Evolutionary conservation across 2,888 invertebrate genomes (phyloP).

Genomic region (Phortica magna): DNA sequence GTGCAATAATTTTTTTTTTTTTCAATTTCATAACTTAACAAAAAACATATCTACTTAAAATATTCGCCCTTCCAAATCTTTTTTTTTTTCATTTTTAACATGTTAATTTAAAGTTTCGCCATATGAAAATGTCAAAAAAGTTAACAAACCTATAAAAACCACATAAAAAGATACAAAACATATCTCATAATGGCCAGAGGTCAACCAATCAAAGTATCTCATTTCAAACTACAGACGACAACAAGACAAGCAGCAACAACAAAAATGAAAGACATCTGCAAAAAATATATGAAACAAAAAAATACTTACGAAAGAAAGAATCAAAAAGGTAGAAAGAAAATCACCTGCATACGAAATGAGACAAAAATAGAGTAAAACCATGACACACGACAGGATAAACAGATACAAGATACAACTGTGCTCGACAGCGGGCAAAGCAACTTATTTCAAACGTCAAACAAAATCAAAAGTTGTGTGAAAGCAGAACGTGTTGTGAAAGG

Average conservation of each 20-base stretch:
- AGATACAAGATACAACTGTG: background rate
- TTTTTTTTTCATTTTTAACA: too few species aligned
- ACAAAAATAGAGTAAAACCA: too few species aligned
- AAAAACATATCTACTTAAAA: too few species aligned
- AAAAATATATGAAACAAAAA: background rate
- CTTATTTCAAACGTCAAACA: background rate
- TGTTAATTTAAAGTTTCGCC: too few species aligned
- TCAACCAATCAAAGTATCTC: background rate
- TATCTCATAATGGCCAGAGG: background rate
- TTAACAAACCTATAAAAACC: too few species aligned
- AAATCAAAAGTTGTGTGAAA: conserved; percentile 24
- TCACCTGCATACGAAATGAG: conserved; percentile 14
- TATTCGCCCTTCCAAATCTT: too few species aligned
- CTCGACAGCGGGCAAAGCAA: background rate
- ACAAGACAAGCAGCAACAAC: background rate
- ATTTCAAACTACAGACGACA: background rate
- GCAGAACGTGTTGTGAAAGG: conserved; percentile 5
- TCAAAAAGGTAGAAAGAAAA: background rate
- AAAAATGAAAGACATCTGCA: conserved; percentile 7
- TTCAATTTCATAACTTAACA: too few species aligned
- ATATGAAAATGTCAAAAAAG: too few species aligned
- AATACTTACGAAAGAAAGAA: too few species aligned
- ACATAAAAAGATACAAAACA: too few species aligned
- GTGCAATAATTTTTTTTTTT: too few species aligned
- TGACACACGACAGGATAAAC: conserved; percentile 11